These are phyloP conservation scores for Rhincodon typus DNA, from an alignment of 2,797 vertebrate species.

Conservation along the genomic window DNA sequence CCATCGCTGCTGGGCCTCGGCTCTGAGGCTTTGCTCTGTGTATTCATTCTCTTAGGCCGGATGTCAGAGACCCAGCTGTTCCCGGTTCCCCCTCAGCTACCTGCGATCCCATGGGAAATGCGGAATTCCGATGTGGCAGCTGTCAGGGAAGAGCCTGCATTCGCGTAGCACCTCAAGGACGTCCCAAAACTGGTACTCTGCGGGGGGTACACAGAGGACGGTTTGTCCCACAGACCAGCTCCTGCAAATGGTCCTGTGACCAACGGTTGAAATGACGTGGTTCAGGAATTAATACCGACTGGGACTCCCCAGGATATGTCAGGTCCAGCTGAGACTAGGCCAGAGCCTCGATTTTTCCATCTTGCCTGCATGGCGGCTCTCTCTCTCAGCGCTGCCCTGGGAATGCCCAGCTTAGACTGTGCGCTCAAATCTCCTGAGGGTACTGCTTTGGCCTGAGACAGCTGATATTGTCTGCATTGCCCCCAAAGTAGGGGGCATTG, in stretches of 20 bases:
- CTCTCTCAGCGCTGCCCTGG: background rate
- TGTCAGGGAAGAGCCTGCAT: background rate
- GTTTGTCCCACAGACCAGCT: background rate
- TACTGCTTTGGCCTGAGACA: too few species aligned
- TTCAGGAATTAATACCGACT: background rate
- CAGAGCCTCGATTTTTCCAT: background rate
- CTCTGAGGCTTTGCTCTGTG: too few species aligned
- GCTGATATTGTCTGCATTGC: background rate
- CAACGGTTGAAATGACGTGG: too few species aligned
- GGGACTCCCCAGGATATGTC: background rate
- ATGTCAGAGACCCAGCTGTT: too few species aligned
- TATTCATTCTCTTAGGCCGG: too few species aligned
- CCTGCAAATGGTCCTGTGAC: background rate
- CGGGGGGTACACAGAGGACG: background rate
- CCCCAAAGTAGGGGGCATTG: background rate
- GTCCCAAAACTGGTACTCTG: background rate
- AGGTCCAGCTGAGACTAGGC: background rate
- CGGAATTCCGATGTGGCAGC: background rate
- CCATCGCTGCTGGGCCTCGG: too few species aligned
- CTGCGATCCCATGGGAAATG: background rate
- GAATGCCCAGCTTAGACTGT: background rate
- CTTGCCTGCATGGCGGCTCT: background rate
- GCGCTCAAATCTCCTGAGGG: background rate
- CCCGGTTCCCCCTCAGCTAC: too few species aligned
- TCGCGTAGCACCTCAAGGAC: background rate